phyloP scores from a whole-genome alignment of 2,888 invertebrate species.

The Hipparchia sbordonii region DNA sequence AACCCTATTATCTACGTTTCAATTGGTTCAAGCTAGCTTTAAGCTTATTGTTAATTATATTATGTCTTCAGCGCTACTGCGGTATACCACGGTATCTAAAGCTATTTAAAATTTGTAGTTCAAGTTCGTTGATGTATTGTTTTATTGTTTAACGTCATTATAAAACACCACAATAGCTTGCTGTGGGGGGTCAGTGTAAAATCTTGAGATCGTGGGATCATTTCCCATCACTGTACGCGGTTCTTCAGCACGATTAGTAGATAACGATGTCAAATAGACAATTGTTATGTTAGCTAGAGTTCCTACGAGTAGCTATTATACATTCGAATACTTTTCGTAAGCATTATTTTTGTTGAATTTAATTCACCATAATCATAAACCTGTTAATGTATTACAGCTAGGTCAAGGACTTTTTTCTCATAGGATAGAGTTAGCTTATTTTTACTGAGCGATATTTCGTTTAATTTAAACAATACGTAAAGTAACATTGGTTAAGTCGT shows the following conservation, averaged over 20 bases:
- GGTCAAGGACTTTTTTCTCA: too few species aligned
- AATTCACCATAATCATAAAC: not conserved
- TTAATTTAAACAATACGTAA: too few species aligned
- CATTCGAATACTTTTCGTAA: not conserved
- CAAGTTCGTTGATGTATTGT: conserved; percentile 36
- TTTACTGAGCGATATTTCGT: too few species aligned
- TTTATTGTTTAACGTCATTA: conserved; percentile 20
- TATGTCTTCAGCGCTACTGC: conserved; percentile 16
- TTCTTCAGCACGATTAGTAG: conserved; percentile 1
- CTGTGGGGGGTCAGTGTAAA: conserved; percentile 22
- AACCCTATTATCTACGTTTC: conserved; percentile 8
- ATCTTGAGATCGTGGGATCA: conserved; percentile 19
- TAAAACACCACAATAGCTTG: conserved; percentile 27
- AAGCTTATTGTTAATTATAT: not conserved
- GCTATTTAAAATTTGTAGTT: conserved; percentile 31
- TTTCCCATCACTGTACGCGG: not conserved
- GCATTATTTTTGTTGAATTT: not conserved
- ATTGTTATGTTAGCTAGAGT: conserved; percentile 1
- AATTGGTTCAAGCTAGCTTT: not conserved
- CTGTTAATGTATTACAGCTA: not conserved
- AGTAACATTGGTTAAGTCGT: too few species aligned
- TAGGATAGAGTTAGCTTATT: too few species aligned
- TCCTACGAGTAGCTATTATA: not conserved
- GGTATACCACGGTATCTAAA: not conserved
- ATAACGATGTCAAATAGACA: conserved; percentile 5